phyloP scores from a whole-genome alignment of 2,113 vertebrate genomes.

The Suricata suricatta region DNA sequence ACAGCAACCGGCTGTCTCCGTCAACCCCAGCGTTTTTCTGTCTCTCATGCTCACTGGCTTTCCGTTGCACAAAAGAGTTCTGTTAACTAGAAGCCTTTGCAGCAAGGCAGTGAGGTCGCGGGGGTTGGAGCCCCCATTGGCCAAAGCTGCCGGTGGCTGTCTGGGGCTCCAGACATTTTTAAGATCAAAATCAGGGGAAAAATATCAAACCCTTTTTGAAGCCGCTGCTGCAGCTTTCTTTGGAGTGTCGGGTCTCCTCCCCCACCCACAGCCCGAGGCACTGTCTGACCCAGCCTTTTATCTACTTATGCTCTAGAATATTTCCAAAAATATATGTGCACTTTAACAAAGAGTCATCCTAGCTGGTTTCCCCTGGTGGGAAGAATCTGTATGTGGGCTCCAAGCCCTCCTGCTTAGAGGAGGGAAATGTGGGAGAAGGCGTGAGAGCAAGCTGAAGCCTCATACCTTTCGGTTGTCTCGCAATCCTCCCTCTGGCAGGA shows the following conservation, averaged over 20 bases:
- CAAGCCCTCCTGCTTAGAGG: not conserved
- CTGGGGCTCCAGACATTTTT: constrained; percentile 80
- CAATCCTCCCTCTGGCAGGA: not conserved
- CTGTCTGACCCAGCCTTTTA: constrained; percentile 74
- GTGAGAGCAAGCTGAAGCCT: no score
- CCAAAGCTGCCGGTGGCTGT: constrained; percentile 64
- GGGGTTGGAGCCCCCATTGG: constrained; percentile 56
- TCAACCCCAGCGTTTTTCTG: constrained; percentile 43
- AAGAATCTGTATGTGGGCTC: not conserved
- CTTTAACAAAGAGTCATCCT: constrained; percentile 15
- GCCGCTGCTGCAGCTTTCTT: constrained; percentile 76
- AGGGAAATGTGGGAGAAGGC: not conserved
- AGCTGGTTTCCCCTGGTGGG: not conserved
- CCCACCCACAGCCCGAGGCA: constrained; percentile 73
- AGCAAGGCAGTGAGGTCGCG: constrained; percentile 58
- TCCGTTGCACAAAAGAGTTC: constrained; percentile 55
- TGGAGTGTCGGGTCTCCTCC: constrained; percentile 72
- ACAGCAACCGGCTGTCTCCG: constrained; percentile 68
- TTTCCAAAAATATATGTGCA: constrained; percentile 66
- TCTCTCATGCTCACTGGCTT: not conserved
- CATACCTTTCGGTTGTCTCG: not conserved
- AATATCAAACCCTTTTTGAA: constrained; percentile 82
- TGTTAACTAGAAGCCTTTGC: constrained; percentile 79
- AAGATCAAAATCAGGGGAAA: constrained; percentile 81
- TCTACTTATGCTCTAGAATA: constrained; percentile 62